Conservation (phyloP, 2,797 vertebrate species). For the Arrhamphus sclerolepis region DNA sequence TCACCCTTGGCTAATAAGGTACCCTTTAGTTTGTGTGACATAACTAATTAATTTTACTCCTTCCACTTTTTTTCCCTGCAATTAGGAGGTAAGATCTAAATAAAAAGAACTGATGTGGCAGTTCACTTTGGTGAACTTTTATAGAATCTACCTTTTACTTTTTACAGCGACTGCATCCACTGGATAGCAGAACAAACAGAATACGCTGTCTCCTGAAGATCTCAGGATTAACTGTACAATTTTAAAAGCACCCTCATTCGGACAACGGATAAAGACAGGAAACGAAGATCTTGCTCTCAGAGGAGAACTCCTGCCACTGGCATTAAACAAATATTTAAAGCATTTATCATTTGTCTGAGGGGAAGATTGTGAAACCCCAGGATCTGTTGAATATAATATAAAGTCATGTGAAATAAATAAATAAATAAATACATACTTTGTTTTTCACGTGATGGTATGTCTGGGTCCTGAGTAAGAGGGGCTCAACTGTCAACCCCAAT, state of each 20-base stretch:
- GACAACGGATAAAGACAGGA: constrained; percentile 38
- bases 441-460: not conserved
- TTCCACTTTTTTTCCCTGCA: not conserved
- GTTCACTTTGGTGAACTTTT: constrained; percentile 28
- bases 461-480: constrained; percentile 26
- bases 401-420: no score
- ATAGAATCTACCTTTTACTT: constrained; percentile 38
- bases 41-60: constrained; percentile 32
- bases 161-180: constrained; percentile 26
- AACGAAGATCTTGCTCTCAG: constrained; percentile 35
- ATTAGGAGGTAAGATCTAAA: constrained; percentile 30
- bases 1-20: constrained; percentile 41
- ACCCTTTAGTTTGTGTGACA: constrained; percentile 28
- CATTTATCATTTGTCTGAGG: constrained; percentile 66
- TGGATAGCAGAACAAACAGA: constrained; percentile 17
- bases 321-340: constrained; percentile 65
- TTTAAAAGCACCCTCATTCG: constrained; percentile 45
- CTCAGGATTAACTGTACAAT: constrained; percentile 39
- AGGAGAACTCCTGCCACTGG: constrained; percentile 47
- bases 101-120: constrained; percentile 50
- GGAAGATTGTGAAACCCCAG: constrained; percentile 63
- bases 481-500: constrained; percentile 47
- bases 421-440: no score
- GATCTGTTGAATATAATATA: constrained; percentile 20
- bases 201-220: constrained; percentile 10